Evolutionary conservation across 2,888 invertebrate species (phyloP), one percentile per base, ranked within the genome.

Genomic region (Epsilonema sp.): DNA sequence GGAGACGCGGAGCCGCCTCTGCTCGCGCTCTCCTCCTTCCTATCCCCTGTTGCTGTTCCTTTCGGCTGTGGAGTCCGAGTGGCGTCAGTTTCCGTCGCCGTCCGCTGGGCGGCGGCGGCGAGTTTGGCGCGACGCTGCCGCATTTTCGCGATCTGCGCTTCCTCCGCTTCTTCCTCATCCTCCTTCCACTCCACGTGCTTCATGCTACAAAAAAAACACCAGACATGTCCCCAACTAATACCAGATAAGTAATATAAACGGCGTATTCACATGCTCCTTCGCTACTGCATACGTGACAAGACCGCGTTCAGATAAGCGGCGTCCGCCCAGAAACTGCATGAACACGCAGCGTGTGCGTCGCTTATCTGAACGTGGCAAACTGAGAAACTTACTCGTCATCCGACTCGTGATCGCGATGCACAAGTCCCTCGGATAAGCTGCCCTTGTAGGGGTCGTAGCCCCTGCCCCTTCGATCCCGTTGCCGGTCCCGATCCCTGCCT

Each of bases 121-220:
- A 92, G 71, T 63, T 82, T 83, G 66, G 89, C 85, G 37, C 90
- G 73, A 60, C 85, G 80, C 61, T 82, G 80, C 51, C 90, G 74
- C 54, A 86, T 73, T 61, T 76, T 76, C 64, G 87, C 84, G 63
- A 92, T 92, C 56, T 89, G 83, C 56, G 79, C 79, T 64, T 90
- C 86, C 57, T 85, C 83, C 65, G 87, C 86, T 44, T 70, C 70
- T 53, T 84, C 84, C 44, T 65, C 65, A 51, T 86, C 83, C n/a
- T n/a, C n/a, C 50, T 80, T 77, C 45, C 42, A 42, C 36, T 66
- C 65, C 20, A 82, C 75, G 58, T 80, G 77, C 46, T 82, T 59
- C 25, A 67, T 50, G 26, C 68, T 69, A 54, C 50, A 47, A 48
- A 26, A 36, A 41, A 4, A 41, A 13, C 22, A 41, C 11, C 11